A percentile compares a stretch with the other conserved stretches of the same genome.
These are phyloP conservation scores for Emydura subglobosa DNA, from an alignment of 2,113 vertebrate species.

Conservation along the genomic window DNA sequence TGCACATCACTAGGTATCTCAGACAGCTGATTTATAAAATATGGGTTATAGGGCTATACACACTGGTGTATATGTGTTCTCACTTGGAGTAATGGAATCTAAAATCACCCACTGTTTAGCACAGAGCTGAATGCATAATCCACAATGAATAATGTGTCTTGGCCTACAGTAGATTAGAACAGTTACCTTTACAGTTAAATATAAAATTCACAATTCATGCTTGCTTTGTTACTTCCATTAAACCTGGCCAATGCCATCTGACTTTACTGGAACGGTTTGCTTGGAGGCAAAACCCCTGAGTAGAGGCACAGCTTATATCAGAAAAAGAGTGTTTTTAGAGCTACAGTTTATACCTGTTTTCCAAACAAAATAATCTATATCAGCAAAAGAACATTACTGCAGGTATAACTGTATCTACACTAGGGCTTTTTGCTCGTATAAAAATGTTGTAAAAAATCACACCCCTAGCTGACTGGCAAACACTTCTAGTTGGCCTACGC, in stretches of 20 bases:
- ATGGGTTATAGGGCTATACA: accelerated
- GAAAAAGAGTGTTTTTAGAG: neutral
- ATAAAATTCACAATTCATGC: neutral
- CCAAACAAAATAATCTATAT: neutral
- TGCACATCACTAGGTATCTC: neutral
- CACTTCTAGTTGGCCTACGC: neutral
- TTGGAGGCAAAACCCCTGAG: neutral
- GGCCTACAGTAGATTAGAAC: neutral
- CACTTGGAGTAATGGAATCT: neutral
- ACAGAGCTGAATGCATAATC: neutral
- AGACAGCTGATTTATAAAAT: neutral
- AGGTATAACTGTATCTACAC: neutral
- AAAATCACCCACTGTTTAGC: neutral
- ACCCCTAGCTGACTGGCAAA: neutral
- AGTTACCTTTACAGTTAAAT: neutral
- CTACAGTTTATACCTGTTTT: neutral
- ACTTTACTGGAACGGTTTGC: neutral
- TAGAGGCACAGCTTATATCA: neutral
- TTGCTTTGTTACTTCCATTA: neutral
- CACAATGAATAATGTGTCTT: neutral
- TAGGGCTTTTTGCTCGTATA: neutral
- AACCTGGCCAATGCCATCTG: neutral
- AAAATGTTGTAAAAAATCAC: neutral
- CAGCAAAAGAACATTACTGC: neutral
- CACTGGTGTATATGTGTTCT: neutral